These are phyloP conservation scores for Chaetodon trifasciatus DNA, from an alignment of 2,797 vertebrate genomes.

Conservation along the genomic window DNA sequence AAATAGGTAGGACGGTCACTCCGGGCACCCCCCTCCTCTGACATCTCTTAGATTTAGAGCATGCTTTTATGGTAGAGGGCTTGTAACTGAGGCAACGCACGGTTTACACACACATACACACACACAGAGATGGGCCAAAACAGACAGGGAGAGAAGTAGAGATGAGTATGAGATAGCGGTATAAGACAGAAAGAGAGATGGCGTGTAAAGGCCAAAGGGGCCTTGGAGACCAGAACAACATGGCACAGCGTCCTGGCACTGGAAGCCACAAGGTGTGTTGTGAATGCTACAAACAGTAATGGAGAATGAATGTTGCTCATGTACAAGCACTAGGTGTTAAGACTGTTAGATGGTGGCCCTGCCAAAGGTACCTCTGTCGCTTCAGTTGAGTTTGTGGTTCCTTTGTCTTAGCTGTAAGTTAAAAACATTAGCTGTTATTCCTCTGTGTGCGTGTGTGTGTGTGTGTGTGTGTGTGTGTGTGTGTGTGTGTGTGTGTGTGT, in stretches of 20 bases:
- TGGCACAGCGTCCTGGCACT: background rate
- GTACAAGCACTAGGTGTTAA: background rate
- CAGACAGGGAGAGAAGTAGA: conserved; percentile 45
- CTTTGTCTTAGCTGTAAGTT: too few relatives aligned
- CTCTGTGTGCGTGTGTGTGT: too few relatives aligned
- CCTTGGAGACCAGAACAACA: conserved; percentile 36
- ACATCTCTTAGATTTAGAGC: conserved; percentile 71
- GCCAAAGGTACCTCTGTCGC: too few relatives aligned
- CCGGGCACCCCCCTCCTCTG: conserved; percentile 37
- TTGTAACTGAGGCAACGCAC: conserved; percentile 70
- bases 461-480: too few relatives aligned
- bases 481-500: too few relatives aligned
- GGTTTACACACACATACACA: conserved; percentile 66
- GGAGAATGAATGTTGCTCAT: background rate
- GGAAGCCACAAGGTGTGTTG: conserved; percentile 12
- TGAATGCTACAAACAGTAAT: conserved; percentile 1
- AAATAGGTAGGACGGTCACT: conserved; percentile 81
- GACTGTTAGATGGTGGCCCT: background rate
- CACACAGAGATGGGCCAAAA: conserved; percentile 46
- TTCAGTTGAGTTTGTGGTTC: too few relatives aligned
- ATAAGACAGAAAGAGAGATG: conserved; percentile 27
- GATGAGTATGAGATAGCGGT: conserved; percentile 49
- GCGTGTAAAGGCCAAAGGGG: conserved; percentile 41
- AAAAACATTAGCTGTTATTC: too few relatives aligned
- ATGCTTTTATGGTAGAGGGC: conserved; percentile 65